Evolutionary conservation across 2,888 invertebrate species (phyloP), one percentile per base, ranked within the genome.

Genomic region (Drosophila paracracens): DNA sequence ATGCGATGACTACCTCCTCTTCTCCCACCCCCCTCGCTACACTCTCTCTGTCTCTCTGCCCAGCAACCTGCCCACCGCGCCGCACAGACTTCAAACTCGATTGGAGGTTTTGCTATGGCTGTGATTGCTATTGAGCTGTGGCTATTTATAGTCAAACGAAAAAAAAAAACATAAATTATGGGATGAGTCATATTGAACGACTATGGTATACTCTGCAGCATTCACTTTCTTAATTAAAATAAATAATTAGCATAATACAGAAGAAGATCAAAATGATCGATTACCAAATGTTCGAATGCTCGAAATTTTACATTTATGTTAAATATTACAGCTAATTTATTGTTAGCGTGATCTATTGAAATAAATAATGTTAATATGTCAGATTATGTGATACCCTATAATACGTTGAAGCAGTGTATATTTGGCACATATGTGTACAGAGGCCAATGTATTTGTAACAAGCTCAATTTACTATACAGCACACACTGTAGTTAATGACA

Each of bases 121-220:
- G 63, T 73, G 82, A 73, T 78, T 78, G 68, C 82, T 53, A 77
- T 77, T 77, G 72, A 65, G 64, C 72, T 69, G 29, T 62, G 33
- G 74, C 79, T 79, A 79, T 79, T 82, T 66, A 79, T 74, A 74
- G 60, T 40, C 33, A 29, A 21, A n/a, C 65, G 7, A 52, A 51
- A 27, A 63, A 29, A 25, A 31, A 27, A 36, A 25, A 11, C 29
- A 40, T 29, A 18, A 36, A 48, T 25, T 43, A 31, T 43, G 11
- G 1, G 27, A 21, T 18, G 36, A 13, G 4, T 29, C 3, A 31
- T 6, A 2, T 10, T 11, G 11, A 11, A 25, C 31, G 52, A 53
- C 60, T 16, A 0, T 25, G 0, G 6, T 2, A 57, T 46, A 57
- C 46, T 21, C 46, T 57, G 6, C 16, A 21, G 16, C n/a, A 31